These are phyloP conservation scores for Sesamia inferens DNA, from an alignment of 2,888 invertebrate species.

Conservation along the genomic window DNA sequence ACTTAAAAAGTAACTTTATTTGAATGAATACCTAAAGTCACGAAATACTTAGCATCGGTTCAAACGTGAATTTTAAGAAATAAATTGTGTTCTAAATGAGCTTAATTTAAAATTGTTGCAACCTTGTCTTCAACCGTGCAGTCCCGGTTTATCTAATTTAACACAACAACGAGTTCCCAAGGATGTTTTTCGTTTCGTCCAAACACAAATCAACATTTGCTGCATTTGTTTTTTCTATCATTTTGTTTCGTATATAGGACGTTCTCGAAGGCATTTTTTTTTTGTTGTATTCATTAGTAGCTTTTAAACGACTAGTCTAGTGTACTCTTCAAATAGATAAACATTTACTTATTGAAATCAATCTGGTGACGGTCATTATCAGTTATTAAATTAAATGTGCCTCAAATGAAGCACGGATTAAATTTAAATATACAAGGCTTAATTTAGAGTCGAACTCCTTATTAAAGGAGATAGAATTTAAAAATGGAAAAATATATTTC, in stretches of 20 bases:
- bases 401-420: background rate
- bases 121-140: slow-evolving; percentile 24
- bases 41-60: slow-evolving; percentile 28
- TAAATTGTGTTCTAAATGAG: slow-evolving; percentile 29
- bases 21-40: slow-evolving; percentile 30
- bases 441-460: background rate
- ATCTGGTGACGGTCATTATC: background rate
- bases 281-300: slow-evolving; percentile 2
- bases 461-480: background rate
- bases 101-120: slow-evolving; percentile 17
- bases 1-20: slow-evolving; percentile 47
- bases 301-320: background rate
- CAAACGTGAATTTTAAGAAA: slow-evolving; percentile 37
- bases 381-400: background rate
- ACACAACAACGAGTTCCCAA: slow-evolving; percentile 35
- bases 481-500: background rate
- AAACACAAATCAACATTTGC: slow-evolving; percentile 48
- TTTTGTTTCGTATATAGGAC: slow-evolving; percentile 13
- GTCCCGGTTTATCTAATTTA: slow-evolving; percentile 49
- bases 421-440: background rate
- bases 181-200: slow-evolving; percentile 40
- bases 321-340: slow-evolving; percentile 1
- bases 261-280: slow-evolving; percentile 2
- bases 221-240: slow-evolving; percentile 44
- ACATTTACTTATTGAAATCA: background rate